These are phyloP conservation scores for Prietella phreatophila DNA, from an alignment of 2,113 vertebrate genomes.

Conservation along the genomic window DNA sequence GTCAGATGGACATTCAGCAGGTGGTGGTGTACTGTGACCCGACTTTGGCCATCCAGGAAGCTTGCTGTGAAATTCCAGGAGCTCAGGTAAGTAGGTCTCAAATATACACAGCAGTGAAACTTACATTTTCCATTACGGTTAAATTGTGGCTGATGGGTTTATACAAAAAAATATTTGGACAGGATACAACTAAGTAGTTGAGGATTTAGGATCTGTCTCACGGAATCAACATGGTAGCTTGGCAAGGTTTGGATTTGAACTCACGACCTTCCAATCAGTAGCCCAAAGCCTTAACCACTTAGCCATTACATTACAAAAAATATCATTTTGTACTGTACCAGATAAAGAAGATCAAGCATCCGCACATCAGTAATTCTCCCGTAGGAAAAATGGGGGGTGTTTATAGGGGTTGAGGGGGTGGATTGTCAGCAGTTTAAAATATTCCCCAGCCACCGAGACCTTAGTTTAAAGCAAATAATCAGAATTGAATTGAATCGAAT, in stretches of 20 bases:
- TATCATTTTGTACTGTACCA: not conserved
- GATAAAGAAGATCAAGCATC: too few species aligned
- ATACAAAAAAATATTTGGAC: not conserved
- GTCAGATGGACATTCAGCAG: constrained; percentile 90
- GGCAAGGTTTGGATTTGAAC: not conserved
- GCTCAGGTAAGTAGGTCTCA: constrained; percentile 75
- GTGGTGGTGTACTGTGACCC: constrained; percentile 87
- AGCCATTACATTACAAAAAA: not conserved
- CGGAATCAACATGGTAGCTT: not conserved
- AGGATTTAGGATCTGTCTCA: too few species aligned
- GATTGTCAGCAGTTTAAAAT: too few species aligned
- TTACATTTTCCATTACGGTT: not conserved
- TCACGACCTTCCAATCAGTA: not conserved
- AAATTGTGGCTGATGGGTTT: not conserved
- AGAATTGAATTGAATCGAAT: too few species aligned
- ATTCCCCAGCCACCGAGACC: too few species aligned
- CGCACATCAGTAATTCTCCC: too few species aligned
- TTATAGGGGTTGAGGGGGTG: too few species aligned
- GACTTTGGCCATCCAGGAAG: constrained; percentile 80
- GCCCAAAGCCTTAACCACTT: not conserved
- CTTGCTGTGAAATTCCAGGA: constrained; percentile 89
- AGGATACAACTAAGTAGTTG: not conserved
- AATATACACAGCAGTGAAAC: not conserved
- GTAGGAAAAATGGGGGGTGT: too few species aligned
- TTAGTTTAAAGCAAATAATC: too few species aligned